Percentiles rank a stretch among this genome's conserved stretches.
Conservation (phyloP, 2,113 vertebrate species). For the Podocnemis expansa region DNA sequence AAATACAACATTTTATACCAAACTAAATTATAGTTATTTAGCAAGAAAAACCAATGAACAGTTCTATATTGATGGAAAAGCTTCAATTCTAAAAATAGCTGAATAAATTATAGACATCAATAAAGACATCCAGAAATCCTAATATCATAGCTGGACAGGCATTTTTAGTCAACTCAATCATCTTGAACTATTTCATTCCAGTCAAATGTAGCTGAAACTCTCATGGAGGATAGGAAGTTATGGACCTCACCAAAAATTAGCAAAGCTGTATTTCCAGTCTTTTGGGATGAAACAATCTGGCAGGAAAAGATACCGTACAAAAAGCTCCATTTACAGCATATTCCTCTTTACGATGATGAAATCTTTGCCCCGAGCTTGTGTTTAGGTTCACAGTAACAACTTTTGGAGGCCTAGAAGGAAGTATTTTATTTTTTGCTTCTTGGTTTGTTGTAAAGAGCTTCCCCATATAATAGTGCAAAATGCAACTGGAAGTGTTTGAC, state of each 20-base stretch:
- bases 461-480: not conserved
- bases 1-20: not conserved
- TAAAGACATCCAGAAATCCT: not conserved
- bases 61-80: not conserved
- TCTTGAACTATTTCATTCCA: not conserved
- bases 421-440: not conserved
- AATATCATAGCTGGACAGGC: not conserved
- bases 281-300: slow-evolving; percentile 22
- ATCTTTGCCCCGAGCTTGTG: not conserved
- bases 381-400: slow-evolving; percentile 2
- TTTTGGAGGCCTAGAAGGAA: not conserved
- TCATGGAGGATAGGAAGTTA: slow-evolving; percentile 7
- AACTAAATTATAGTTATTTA: not conserved
- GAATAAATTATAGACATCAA: not conserved
- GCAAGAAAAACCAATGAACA: not conserved
- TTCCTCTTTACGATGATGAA: slow-evolving; percentile 18
- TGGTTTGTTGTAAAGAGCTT: not conserved
- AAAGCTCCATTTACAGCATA: not conserved
- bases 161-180: not conserved
- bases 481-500: not conserved
- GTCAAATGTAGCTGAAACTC: not conserved
- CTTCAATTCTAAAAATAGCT: not conserved
- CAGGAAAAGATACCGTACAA: not conserved
- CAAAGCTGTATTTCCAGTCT: slow-evolving; percentile 48
- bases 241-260: slow-evolving; percentile 17